Evolutionary conservation across 2,113 vertebrate species (phyloP).

Genomic region (Cryptotis parvus): DNA sequence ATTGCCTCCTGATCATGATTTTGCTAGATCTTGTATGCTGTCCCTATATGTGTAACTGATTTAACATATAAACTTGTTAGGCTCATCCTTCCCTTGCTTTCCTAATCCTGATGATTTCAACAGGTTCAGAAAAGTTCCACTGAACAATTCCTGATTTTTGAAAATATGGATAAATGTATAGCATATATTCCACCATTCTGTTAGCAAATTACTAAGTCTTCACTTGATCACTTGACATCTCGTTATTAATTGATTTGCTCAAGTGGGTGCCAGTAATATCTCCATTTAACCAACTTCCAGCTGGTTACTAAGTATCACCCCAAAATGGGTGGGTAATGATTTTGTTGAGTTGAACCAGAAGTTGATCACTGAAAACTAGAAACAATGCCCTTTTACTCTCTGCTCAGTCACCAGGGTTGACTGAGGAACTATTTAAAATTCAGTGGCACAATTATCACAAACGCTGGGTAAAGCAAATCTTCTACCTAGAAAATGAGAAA

Average conservation of each 20-base stretch:
- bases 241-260: too few relatives aligned
- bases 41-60: not conserved
- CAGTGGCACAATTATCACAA: slow-evolving; percentile 80
- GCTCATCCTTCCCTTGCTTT: not conserved
- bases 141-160: slow-evolving; percentile 12
- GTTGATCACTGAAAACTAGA: slow-evolving; percentile 55
- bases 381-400: slow-evolving; percentile 54
- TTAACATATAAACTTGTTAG: not conserved
- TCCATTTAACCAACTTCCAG: too few relatives aligned
- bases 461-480: slow-evolving; percentile 75
- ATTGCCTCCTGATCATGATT: not conserved
- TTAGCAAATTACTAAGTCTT: slow-evolving; percentile 48
- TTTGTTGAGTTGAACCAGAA: slow-evolving; percentile 54
- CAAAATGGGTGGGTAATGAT: slow-evolving; percentile 32
- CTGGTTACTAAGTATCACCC: slow-evolving; percentile 24
- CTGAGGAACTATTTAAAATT: slow-evolving; percentile 80
- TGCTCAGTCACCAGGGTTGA: slow-evolving; percentile 51
- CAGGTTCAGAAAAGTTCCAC: not conserved
- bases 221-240: too few relatives aligned
- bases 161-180: slow-evolving; percentile 13
- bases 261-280: too few relatives aligned
- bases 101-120: not conserved
- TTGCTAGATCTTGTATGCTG: not conserved
- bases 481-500: slow-evolving; percentile 80
- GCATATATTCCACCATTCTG: not conserved